Evolutionary conservation across 2,888 invertebrate genomes (phyloP).

Genomic region (Leptopilina syphax): DNA sequence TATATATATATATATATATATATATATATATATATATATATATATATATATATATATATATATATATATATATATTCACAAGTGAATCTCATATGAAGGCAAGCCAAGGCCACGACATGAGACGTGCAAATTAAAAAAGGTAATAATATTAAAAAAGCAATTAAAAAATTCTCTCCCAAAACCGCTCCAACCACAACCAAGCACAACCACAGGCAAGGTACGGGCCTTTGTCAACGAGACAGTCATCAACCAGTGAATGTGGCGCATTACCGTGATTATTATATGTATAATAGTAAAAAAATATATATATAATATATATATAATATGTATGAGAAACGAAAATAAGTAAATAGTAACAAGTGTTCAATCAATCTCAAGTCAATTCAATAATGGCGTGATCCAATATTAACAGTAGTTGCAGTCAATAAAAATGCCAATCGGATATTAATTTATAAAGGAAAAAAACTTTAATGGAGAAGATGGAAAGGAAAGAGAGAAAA

Average conservation of each 20-base stretch:
- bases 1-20: conserved; percentile 57
- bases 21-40: conserved; percentile 58
- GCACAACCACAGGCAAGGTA: conserved; percentile 77
- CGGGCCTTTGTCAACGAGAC: conserved; percentile 75
- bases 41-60: too few species aligned
- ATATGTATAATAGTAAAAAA: conserved; percentile 68
- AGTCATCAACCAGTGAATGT: conserved; percentile 74
- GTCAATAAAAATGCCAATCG: conserved; percentile 66
- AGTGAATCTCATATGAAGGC: conserved; percentile 76
- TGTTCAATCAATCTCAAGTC: conserved; percentile 63
- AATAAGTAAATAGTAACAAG: conserved; percentile 62
- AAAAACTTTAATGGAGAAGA: neutral
- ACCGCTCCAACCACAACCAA: conserved; percentile 77
- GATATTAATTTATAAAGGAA: conserved; percentile 58
- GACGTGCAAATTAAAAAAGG: conserved; percentile 76
- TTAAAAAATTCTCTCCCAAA: conserved; percentile 76
- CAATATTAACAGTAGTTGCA: conserved; percentile 68
- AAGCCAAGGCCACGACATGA: conserved; percentile 77
- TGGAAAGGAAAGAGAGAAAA: neutral
- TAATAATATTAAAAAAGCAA: conserved; percentile 71
- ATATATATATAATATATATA: conserved; percentile 58
- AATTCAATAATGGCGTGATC: conserved; percentile 66
- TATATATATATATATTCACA: conserved; percentile 65
- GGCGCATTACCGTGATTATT: conserved; percentile 75
- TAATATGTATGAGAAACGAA: conserved; percentile 63